Percentiles rank a stretch among this genome's conserved stretches.
phyloP scores from a whole-genome alignment of 2,797 vertebrate species.

The Parambassis ranga region DNA sequence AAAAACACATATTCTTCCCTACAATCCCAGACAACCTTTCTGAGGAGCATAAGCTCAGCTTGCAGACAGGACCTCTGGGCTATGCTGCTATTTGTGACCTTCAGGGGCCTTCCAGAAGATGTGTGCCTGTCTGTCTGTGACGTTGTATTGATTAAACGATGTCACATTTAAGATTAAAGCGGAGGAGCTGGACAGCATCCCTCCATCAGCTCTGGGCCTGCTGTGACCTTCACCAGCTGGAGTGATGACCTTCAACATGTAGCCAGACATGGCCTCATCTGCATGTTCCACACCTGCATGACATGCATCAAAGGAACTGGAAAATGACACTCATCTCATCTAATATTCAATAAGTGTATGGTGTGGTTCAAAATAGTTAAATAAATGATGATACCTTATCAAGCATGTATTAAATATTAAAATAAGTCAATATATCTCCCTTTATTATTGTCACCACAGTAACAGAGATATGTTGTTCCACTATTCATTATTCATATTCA shows the following conservation, averaged over 20 bases:
- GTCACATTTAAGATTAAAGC: neutral
- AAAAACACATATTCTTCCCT: too few relatives aligned
- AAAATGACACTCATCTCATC: too few relatives aligned
- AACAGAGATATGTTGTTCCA: too few relatives aligned
- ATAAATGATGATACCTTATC: too few relatives aligned
- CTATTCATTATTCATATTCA: too few relatives aligned
- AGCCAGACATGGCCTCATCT: slow-evolving; percentile 31
- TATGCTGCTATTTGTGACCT: slow-evolving; percentile 4
- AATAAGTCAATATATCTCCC: too few relatives aligned
- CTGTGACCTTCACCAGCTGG: slow-evolving; percentile 55
- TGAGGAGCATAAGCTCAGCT: neutral
- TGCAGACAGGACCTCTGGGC: neutral
- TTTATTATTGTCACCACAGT: too few relatives aligned
- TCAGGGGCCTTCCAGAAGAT: neutral
- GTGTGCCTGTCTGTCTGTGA: neutral
- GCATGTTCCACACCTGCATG: slow-evolving; percentile 4
- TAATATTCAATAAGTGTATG: too few relatives aligned
- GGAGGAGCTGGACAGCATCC: slow-evolving; percentile 1
- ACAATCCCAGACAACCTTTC: too few relatives aligned
- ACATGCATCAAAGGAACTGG: too few relatives aligned
- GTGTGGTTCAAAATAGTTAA: too few relatives aligned
- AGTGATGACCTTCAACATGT: slow-evolving; percentile 69
- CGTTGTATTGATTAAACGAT: neutral
- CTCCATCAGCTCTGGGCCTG: slow-evolving; percentile 17
- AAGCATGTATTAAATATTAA: too few relatives aligned